Base-by-base conservation (phyloP, 1,140 invertebrate species). In the Brachionus rotundiformis region DNA sequence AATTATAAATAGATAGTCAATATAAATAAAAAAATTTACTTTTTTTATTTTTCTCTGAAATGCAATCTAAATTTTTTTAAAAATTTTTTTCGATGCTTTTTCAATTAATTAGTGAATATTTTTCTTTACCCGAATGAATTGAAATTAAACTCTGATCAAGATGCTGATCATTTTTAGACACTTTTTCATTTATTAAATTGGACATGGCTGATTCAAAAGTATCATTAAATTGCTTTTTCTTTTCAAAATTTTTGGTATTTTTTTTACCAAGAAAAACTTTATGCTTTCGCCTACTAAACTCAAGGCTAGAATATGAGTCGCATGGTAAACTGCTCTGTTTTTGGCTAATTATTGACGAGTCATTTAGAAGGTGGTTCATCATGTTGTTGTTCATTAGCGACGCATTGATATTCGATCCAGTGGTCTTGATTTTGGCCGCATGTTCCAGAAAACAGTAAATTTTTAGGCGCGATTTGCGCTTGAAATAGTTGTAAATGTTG, bases 361-460 rank as follows among this genome's bases (percentile, higher is more conserved):
- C 63, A 68, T 68, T 68, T 7, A 68, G 11, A 7, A 68, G 11
- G 36, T 33, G 36, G 29, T 68, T 33, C n/a, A 54, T 54, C 7
- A 54, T 54, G 47, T 54, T 54, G n/a, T 68, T 68, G 11, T 68
- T 33, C 7, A 33, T 36, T 36, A 33, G 31, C 8, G 29, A 19
- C 8, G 63, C 16, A n/a, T 68, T 31, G 7, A 68, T 68, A 36
- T 36, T 68, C 3, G 63, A 33, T 68, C 29, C 19, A 6, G 47
- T 68, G 63, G 11, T 36, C 29, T 68, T 68, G 27, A 68, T 68
- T 36, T n/a, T 68, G n/a, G 63, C 63, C 10, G 63, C 31, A 33
- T 68, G 31, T n/a, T 68, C 63, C 10, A 68, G 29, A 36, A 68
- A 68, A 33, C 63, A 68, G 29, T 68, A 68, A 16, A 68, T 68